Evolutionary conservation across 2,797 vertebrate species (phyloP).

Genomic region (Galago senegalensis): DNA sequence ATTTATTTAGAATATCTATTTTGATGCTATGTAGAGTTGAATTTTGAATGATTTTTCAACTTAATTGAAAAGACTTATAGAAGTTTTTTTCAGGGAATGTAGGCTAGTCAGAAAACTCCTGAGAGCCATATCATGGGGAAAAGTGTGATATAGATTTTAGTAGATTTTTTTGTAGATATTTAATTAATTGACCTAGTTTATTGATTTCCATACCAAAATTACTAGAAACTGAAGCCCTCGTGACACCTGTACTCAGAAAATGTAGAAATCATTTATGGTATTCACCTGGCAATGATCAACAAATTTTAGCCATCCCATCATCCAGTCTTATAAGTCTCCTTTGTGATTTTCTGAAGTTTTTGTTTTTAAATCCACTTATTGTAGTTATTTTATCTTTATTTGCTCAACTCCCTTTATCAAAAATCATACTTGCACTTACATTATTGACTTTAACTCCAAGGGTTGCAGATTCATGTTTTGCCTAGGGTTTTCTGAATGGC

Average conservation of each 20-base stretch:
- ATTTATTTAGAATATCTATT: background rate
- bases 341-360: background rate
- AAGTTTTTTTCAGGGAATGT: background rate
- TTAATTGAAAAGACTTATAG: background rate
- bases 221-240: background rate
- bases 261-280: background rate
- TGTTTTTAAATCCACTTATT: background rate
- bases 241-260: background rate
- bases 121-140: background rate
- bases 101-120: background rate
- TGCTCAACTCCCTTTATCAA: background rate
- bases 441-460: background rate
- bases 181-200: slow-evolving; percentile 40
- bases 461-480: background rate
- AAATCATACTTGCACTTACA: background rate
- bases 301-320: background rate
- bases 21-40: background rate
- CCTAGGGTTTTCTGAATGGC: background rate
- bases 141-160: background rate
- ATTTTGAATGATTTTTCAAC: background rate
- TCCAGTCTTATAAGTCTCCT: background rate
- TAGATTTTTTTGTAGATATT: background rate
- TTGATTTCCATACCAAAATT: background rate
- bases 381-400: slow-evolving; percentile 28
- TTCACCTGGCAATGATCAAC: background rate